Percentiles rank a stretch among this genome's conserved stretches.
Conservation (phyloP, 2,888 invertebrate genomes). For the Calameuta idolon region DNA sequence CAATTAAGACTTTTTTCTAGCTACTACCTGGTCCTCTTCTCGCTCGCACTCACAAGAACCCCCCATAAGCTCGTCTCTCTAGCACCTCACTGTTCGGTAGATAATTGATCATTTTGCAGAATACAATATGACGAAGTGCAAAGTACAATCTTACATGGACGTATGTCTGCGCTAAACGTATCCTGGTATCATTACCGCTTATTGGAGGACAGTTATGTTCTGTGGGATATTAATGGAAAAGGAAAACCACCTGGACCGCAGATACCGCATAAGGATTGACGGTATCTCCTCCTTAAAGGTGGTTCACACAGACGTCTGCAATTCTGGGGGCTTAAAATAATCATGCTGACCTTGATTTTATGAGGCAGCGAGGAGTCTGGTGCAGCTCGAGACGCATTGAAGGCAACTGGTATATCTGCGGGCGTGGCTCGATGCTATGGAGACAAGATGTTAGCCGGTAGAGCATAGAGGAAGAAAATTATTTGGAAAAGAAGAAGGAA, state of each 20-base stretch:
- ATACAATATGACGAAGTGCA: background rate
- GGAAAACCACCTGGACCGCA: background rate
- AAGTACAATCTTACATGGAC: background rate
- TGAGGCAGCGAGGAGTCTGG: too few species aligned
- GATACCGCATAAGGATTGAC: background rate
- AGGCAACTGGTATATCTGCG: background rate
- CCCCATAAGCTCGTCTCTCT: too few species aligned
- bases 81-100: background rate
- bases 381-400: background rate
- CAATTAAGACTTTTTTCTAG: background rate
- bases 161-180: background rate
- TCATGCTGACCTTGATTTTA: background rate
- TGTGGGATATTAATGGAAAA: background rate
- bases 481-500: background rate
- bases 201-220: background rate
- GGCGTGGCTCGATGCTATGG: background rate
- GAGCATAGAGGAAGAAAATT: background rate
- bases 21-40: background rate
- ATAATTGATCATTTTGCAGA: background rate
- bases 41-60: background rate
- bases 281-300: background rate
- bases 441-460: background rate
- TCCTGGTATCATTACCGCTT: background rate
- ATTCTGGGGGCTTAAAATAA: background rate
- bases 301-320: background rate